Percentiles rank a stretch among this genome's conserved stretches.
Evolutionary conservation across 2,888 invertebrate species (phyloP).

Genomic region (Pseudoips prasinana): DNA sequence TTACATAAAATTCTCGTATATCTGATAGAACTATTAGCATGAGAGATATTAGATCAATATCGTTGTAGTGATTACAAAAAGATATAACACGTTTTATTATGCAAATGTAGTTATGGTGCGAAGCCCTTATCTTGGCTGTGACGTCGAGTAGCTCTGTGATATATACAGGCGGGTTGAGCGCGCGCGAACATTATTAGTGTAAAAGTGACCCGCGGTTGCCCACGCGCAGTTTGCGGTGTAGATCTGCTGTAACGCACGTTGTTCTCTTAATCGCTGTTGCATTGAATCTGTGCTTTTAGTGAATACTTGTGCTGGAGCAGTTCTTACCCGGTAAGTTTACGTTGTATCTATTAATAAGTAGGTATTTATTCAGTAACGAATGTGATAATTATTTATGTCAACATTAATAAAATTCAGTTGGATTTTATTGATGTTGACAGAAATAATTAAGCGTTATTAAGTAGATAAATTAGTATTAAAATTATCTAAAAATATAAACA

Average conservation of each 20-base stretch:
- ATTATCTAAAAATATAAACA: no score
- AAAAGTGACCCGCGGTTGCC: slow-evolving; percentile 57
- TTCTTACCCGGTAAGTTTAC: slow-evolving; percentile 47
- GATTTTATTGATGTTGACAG: no score
- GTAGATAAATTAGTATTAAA: no score
- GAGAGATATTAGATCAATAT: slow-evolving; percentile 3
- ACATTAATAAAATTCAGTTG: no score
- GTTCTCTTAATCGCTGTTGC: slow-evolving; percentile 29
- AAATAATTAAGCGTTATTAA: no score
- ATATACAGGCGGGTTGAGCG: slow-evolving; percentile 61
- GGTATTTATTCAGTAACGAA: no score
- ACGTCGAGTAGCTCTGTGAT: slow-evolving; percentile 61
- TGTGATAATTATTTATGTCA: no score
- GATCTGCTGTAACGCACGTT: slow-evolving; percentile 39
- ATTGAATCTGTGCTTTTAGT: slow-evolving; percentile 52
- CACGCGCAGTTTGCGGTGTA: slow-evolving; percentile 48
- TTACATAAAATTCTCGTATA: no score
- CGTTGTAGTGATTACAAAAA: slow-evolving; percentile 1
- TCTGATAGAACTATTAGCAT: no score
- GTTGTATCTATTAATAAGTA: no score
- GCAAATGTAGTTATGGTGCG: slow-evolving; percentile 35
- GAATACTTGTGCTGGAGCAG: slow-evolving; percentile 48
- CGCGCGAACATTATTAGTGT: slow-evolving; percentile 70
- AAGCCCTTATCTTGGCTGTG: slow-evolving; percentile 52
- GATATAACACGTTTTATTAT: slow-evolving; percentile 46